Percentiles rank a stretch among this genome's conserved stretches.
These are phyloP conservation scores for Bos taurus DNA, from an alignment of 2,113 vertebrate species.

Conservation along the genomic window DNA sequence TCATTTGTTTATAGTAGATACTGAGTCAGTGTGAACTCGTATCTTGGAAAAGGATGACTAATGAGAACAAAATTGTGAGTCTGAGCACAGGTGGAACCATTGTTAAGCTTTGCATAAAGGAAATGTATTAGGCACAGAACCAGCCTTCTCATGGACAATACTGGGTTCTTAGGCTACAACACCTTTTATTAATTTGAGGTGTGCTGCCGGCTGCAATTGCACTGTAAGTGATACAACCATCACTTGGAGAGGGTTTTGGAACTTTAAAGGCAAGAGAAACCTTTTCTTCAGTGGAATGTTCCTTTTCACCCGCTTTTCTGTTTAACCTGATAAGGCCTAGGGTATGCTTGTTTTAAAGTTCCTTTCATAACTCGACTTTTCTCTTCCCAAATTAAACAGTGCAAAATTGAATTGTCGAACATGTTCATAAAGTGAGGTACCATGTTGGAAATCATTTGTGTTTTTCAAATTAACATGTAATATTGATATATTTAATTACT, in stretches of 20 bases:
- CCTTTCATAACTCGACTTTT: neutral
- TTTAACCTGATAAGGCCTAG: neutral
- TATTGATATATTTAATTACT: neutral
- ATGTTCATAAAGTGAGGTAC: neutral
- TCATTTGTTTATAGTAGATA: neutral
- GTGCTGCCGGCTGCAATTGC: neutral
- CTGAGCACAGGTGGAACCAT: neutral
- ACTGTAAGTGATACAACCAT: neutral
- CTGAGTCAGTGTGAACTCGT: neutral
- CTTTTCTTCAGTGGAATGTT: neutral
- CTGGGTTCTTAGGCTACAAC: neutral
- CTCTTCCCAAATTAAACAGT: neutral
- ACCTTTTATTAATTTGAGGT: neutral
- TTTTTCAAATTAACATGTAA: neutral
- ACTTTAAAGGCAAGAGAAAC: neutral
- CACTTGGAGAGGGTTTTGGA: neutral
- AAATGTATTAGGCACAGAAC: neutral
- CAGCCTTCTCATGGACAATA: neutral
- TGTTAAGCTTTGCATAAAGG: neutral
- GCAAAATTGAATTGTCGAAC: neutral
- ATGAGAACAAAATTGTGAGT: neutral
- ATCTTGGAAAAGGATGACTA: neutral
- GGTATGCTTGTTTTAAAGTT: neutral
- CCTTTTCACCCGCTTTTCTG: neutral
- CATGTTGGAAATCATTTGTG: neutral